A percentile compares a stretch with the other conserved stretches of the same genome.
Conservation (phyloP, 2,113 vertebrate species). For the Garra rufa region DNA sequence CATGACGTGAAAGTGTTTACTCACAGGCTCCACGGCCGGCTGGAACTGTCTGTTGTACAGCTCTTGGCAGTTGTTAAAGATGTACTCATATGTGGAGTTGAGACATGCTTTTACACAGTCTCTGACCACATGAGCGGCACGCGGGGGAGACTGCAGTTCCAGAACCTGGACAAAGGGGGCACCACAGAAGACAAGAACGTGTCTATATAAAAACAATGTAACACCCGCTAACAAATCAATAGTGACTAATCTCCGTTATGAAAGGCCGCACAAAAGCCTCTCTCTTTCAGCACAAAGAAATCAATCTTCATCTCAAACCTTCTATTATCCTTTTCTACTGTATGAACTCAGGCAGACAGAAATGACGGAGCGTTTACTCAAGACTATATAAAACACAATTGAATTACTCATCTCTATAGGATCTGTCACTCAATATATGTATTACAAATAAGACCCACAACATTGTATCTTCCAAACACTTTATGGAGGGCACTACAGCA, state of each 20-base stretch:
- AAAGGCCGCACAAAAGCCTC: slow-evolving; percentile 20
- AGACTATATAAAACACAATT: not conserved
- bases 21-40: slow-evolving; percentile 75
- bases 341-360: not conserved
- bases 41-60: slow-evolving; percentile 93
- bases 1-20: slow-evolving; percentile 50
- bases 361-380: not conserved
- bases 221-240: slow-evolving; percentile 11
- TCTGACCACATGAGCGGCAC: slow-evolving; percentile 92
- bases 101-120: slow-evolving; percentile 97
- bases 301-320: slow-evolving; percentile 30
- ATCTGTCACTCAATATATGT: not conserved
- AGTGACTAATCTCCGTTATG: slow-evolving; percentile 13
- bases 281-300: slow-evolving; percentile 35
- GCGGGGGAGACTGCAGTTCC: slow-evolving; percentile 91
- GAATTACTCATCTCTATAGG: not conserved
- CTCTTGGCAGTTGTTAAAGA: slow-evolving; percentile 97
- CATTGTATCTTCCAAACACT: not conserved
- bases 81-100: slow-evolving; percentile 98
- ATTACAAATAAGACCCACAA: slow-evolving; percentile 15
- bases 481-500: not conserved
- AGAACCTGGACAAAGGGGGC: slow-evolving; percentile 79
- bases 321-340: slow-evolving; percentile 18
- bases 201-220: not conserved
- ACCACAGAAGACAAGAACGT: not conserved